Evolutionary conservation across 2,888 invertebrate species (phyloP).

Genomic region (Campaea margaritaria): DNA sequence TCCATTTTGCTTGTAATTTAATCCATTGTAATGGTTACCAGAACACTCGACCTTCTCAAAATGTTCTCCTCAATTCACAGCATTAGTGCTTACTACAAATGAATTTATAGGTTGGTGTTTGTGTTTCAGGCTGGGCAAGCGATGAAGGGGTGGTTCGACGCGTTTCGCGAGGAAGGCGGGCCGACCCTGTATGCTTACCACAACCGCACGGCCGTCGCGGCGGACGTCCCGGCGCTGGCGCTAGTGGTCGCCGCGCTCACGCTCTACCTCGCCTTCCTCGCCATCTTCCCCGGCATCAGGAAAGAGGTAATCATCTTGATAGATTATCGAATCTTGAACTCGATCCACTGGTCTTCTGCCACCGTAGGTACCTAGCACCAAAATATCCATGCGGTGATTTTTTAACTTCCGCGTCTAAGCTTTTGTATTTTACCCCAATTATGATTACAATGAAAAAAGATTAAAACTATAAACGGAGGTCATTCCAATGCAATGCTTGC

Average conservation of each 20-base stretch:
- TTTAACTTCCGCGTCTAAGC: too few relatives aligned
- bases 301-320: conserved; percentile 88
- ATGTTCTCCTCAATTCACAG: background rate
- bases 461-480: too few relatives aligned
- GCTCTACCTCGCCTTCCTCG: conserved; percentile 96
- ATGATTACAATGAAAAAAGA: too few relatives aligned
- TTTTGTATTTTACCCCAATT: too few relatives aligned
- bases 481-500: too few relatives aligned
- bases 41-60: too few relatives aligned
- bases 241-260: conserved; percentile 95
- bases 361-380: too few relatives aligned
- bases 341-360: too few relatives aligned
- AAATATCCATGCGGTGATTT: too few relatives aligned
- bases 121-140: conserved; percentile 80
- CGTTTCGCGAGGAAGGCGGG: conserved; percentile 98
- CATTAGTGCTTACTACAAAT: background rate
- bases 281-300: conserved; percentile 97
- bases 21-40: too few relatives aligned
- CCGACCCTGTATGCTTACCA: conserved; percentile 98
- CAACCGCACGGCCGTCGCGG: conserved; percentile 97
- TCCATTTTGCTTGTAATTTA: too few relatives aligned
- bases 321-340: too few relatives aligned
- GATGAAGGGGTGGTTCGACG: conserved; percentile 99
- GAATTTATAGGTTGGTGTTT: background rate
- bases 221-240: conserved; percentile 95